Base-by-base conservation (phyloP, 2,888 invertebrate genomes). In the Amitus sp. region DNA sequence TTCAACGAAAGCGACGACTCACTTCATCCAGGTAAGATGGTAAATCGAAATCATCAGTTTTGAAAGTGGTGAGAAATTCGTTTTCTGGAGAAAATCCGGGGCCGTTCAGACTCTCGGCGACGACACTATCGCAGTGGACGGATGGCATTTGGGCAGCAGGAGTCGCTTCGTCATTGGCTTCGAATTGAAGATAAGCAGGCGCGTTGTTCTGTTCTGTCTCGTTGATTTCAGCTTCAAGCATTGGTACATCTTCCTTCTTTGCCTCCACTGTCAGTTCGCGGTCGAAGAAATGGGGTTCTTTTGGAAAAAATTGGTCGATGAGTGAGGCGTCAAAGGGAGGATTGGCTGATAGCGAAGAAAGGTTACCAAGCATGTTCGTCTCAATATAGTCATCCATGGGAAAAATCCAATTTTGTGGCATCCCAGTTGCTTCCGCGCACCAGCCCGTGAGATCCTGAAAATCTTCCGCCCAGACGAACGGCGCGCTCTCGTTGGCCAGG, bases 371-470 rank as follows among this genome's bases (percentile, higher is more conserved):
- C 68, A 74, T 62, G 68, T 74, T 74, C 66, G 65, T 61, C 58
- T 62, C 66, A 64, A 69, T 63, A 27, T 72, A 76, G 82, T 82
- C 81, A 82, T 79, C 82, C 80, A 69, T 72, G 75, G 65, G 79
- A 80, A 79, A 79, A 75, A 72, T 73, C 79, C 73, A 80, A 73
- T 68, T 76, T 66, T 66, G 69, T 69, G 73, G 75, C 65, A 73
- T 76, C 37, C 54, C 63, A 5, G 46, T 37, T 64, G 68, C 62
- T 57, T 76, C 74, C 72, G 76, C 75, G 70, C 87, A 88, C 86
- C 85, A 88, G 72, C 83, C 83, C 77, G 84, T 86, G 82, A 90
- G 85, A 84, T 90, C 89, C 85, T 88, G 88, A 85, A 89, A 90
- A 84, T 88, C 87, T 83, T 90, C 90, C 87, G 78, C 78, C 81